Base-by-base conservation (phyloP, 2,113 vertebrate species). In the Xenopus laevis region DNA sequence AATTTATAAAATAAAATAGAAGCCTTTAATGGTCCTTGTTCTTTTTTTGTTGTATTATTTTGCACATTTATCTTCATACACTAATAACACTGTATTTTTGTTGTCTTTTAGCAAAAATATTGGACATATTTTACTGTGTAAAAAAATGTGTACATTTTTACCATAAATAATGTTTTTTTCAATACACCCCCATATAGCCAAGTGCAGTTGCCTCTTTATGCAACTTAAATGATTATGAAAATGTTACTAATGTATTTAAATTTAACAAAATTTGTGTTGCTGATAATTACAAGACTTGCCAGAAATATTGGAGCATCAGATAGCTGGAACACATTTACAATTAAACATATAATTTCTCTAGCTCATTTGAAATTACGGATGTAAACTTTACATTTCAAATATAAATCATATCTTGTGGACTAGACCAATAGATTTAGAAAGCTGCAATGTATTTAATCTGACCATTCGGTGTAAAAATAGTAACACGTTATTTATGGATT, bases 151-250 rank as follows among this genome's bases (percentile, higher is more conserved):
- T 40, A 44, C 44, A 64, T 40, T 40, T 8, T 40, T 4, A 46
- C 7, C 8, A 46, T 33, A 46, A 4, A 44, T 64, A 4, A 16
- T 64, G 10, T 44, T 27, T 17, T 46, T 4, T 46, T 46, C 44
- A 1, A 17, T 18, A 17, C 5, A 18, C 15, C 45, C 40, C 7
- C 17, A 20, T 40, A 16, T 65, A 7, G 33, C 63, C 11, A 65
- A 65, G 16, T 65, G n/a, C 63, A 64, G 11, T 40, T n/a, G 23
- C 23, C 27, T 64, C 63, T 65, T 46, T 65, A 65, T 65, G n/a
- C n/a, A 65, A 20, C 33, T 45, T 46, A 47, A 46, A 46, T 45
- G 63, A 65, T 44, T 46, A 2, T 17, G 33, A 65, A 65, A 46
- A 33, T 18, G 16, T 65, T 65, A 46, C 10, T 46, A 17, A n/a